Percentiles rank a stretch among this genome's conserved stretches.
Conservation (phyloP, 2,888 invertebrate species). For the Netelia inedita region DNA sequence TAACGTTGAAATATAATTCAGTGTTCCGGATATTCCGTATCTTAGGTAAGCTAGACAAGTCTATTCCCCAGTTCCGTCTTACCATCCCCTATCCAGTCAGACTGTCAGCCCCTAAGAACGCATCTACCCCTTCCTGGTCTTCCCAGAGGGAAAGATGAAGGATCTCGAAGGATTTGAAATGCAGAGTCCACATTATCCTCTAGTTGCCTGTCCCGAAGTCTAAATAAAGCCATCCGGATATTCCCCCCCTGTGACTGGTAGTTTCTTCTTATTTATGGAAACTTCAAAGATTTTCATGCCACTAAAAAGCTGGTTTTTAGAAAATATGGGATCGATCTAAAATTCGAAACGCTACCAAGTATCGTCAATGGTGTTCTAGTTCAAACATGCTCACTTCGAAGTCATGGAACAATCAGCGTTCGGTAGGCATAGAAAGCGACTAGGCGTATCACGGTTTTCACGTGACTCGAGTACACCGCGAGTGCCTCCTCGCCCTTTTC, state of each 20-base stretch:
- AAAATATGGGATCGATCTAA: too few species aligned
- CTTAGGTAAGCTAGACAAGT: neutral
- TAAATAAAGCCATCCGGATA: constrained; percentile 10
- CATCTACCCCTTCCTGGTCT: constrained; percentile 52
- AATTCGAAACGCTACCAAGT: too few species aligned
- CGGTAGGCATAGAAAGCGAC: neutral
- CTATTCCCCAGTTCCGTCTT: neutral
- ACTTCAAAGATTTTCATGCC: too few species aligned
- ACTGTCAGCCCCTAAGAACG: constrained; percentile 56
- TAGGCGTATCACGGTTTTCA: constrained; percentile 37
- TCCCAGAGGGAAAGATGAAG: constrained; percentile 46
- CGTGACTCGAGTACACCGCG: constrained; percentile 32
- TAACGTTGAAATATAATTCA: neutral
- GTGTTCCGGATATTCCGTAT: neutral
- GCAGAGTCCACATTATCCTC: constrained; percentile 60
- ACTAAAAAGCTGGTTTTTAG: too few species aligned
- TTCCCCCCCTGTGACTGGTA: neutral
- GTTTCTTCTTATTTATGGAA: neutral
- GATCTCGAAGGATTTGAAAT: constrained; percentile 71
- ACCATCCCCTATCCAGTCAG: constrained; percentile 26
- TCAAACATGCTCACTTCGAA: too few species aligned
- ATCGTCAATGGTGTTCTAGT: too few species aligned
- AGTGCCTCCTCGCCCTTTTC: constrained; percentile 24
- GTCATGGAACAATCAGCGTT: constrained; percentile 11
- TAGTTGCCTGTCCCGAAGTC: constrained; percentile 10